phyloP scores from a whole-genome alignment of 2,797 vertebrate species.

The Chaenodraco wilsoni region DNA sequence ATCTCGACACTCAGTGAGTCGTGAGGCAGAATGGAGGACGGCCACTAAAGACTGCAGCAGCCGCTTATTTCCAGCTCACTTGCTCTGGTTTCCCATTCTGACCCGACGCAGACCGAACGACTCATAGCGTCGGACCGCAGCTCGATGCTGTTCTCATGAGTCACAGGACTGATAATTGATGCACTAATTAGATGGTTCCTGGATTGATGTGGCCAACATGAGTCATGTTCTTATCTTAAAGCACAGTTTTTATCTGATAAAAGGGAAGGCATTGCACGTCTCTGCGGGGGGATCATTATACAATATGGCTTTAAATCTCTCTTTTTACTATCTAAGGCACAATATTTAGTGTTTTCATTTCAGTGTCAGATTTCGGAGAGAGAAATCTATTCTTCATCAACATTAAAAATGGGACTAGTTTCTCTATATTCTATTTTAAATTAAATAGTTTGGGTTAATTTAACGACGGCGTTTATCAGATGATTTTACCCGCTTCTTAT shows the following conservation, averaged over 20 bases:
- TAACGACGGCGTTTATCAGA: too few species aligned
- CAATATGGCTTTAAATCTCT: too few species aligned
- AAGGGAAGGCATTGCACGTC: too few species aligned
- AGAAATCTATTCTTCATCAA: too few species aligned
- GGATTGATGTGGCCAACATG: background rate
- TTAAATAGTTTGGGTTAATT: too few species aligned
- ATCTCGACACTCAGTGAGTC: conserved; percentile 28
- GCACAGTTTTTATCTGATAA: background rate
- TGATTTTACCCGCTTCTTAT: too few species aligned
- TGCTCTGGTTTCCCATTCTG: conserved; percentile 19
- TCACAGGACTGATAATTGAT: background rate
- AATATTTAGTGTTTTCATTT: too few species aligned
- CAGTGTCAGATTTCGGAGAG: too few species aligned
- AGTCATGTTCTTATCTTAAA: background rate
- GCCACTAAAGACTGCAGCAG: conserved; percentile 2
- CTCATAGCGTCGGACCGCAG: background rate
- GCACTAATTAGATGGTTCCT: background rate
- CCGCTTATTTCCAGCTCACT: conserved; percentile 44
- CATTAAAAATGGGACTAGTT: too few species aligned
- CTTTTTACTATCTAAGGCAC: too few species aligned
- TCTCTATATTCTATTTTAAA: too few species aligned
- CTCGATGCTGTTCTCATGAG: background rate
- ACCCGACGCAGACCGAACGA: background rate
- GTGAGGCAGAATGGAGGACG: conserved; percentile 21
- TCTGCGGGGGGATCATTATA: too few species aligned